These are phyloP conservation scores for Triops longicaudatus DNA, from an alignment of 1,140 invertebrate genomes.

Conservation along the genomic window DNA sequence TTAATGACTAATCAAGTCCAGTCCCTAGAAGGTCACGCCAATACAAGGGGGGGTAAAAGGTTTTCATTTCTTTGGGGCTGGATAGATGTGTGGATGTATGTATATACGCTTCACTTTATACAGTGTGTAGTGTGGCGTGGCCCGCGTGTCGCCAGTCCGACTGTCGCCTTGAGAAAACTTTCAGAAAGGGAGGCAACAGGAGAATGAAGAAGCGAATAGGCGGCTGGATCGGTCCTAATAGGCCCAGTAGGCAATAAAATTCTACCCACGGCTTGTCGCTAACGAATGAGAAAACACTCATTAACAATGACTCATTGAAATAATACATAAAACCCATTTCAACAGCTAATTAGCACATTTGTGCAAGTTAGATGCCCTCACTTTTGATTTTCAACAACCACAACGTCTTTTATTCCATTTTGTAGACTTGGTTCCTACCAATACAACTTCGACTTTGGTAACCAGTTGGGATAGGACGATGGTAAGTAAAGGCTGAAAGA, in stretches of 20 bases:
- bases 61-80: neutral
- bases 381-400: no score
- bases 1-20: conserved; percentile 12
- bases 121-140: neutral
- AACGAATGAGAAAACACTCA: neutral
- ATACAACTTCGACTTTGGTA: no score
- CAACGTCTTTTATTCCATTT: no score
- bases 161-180: neutral
- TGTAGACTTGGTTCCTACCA: no score
- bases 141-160: neutral
- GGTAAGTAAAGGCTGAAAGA: no score
- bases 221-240: neutral
- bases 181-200: neutral
- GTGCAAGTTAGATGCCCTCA: no score
- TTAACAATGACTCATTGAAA: no score
- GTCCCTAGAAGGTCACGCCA: conserved; percentile 4
- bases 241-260: neutral
- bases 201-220: neutral
- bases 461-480: no score
- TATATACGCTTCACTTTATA: neutral
- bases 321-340: no score
- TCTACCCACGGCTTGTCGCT: neutral
- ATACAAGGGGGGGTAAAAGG: neutral
- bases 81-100: neutral
- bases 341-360: no score